These are phyloP conservation scores for Apantesis nais DNA, from an alignment of 2,888 invertebrate genomes.

Conservation along the genomic window DNA sequence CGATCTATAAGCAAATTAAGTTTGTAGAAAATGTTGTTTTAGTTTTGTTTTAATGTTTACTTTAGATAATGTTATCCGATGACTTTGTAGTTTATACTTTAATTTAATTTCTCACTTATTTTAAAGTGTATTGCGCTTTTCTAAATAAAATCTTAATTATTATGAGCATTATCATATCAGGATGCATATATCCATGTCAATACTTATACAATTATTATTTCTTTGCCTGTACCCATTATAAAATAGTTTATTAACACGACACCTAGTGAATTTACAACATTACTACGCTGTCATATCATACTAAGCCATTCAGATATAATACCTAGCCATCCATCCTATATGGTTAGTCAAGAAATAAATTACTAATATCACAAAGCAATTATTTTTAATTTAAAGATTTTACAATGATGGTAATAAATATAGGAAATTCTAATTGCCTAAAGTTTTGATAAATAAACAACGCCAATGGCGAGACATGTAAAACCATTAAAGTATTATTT, in stretches of 20 bases:
- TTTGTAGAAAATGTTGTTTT: too few relatives aligned
- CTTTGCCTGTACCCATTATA: not conserved
- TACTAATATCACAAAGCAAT: not conserved
- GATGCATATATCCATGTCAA: not conserved
- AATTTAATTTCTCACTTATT: not conserved
- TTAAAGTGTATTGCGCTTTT: not conserved
- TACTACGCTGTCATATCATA: not conserved
- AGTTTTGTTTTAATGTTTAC: too few relatives aligned
- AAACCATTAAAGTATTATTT: too few relatives aligned
- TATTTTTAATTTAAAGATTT: not conserved
- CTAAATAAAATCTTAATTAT: not conserved
- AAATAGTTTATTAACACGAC: not conserved
- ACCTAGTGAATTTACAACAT: not conserved
- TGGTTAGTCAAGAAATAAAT: not conserved
- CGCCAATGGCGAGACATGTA: too few relatives aligned
- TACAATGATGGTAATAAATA: not conserved
- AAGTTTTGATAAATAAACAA: too few relatives aligned
- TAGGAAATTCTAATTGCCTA: not conserved
- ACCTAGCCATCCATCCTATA: not conserved
- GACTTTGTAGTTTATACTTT: not conserved
- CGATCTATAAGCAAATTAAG: too few relatives aligned
- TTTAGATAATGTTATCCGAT: too few relatives aligned
- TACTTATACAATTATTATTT: not conserved
- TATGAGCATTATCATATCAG: not conserved
- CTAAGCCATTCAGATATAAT: too few relatives aligned